These are phyloP conservation scores for Cheilosia soror DNA, from an alignment of 2,888 invertebrate species.

Conservation along the genomic window DNA sequence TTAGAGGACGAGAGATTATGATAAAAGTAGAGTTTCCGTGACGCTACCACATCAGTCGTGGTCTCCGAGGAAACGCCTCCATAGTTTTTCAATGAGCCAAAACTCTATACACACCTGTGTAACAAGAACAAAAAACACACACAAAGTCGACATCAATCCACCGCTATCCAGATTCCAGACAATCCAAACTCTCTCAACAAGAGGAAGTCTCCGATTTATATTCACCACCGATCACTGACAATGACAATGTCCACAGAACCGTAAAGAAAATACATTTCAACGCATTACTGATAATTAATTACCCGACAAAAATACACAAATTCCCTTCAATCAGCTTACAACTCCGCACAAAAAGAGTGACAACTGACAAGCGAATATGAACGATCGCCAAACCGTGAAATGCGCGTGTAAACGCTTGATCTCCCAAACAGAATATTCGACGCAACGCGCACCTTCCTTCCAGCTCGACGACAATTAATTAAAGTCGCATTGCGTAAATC, in stretches of 20 bases:
- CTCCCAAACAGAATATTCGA: constrained; percentile 10
- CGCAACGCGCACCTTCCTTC: constrained; percentile 15
- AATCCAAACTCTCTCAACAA: no score
- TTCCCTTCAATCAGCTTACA: constrained; percentile 23
- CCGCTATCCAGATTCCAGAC: no score
- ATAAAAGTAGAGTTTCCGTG: no score
- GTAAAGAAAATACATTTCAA: constrained; percentile 6
- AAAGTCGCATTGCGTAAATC: constrained; percentile 67
- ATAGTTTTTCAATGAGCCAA: no score
- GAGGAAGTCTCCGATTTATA: not conserved
- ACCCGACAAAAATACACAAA: constrained; percentile 23
- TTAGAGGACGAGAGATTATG: no score
- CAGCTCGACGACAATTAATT: constrained; percentile 46
- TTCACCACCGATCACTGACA: not conserved
- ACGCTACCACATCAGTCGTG: no score
- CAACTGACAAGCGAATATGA: constrained; percentile 30
- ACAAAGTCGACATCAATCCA: no score
- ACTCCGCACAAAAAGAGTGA: not conserved
- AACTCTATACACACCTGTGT: no score
- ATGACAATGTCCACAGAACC: constrained; percentile 15
- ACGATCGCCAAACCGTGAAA: constrained; percentile 36
- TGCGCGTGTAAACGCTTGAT: constrained; percentile 20
- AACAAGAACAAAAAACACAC: no score
- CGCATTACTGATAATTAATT: constrained; percentile 40
- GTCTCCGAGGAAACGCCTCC: no score